Evolutionary conservation across 2,113 vertebrate species (phyloP), one percentile per base, ranked within the genome.

Genomic region (Lycocorax pyrrhopterus): DNA sequence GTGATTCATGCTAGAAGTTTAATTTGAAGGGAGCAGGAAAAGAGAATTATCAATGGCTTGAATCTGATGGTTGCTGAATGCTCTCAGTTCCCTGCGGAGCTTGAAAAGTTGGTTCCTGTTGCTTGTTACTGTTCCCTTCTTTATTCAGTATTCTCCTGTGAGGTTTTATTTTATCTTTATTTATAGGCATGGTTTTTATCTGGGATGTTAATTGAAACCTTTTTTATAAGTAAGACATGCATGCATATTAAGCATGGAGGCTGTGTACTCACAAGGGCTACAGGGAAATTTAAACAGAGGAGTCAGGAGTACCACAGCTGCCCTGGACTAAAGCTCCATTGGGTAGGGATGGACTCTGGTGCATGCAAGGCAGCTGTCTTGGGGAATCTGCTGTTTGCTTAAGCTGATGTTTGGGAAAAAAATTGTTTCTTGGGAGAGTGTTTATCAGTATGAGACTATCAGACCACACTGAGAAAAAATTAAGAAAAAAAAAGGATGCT

Each of bases 401-500:
- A 37, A 59, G 67, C 6, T n/a, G 27, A 44, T 47, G 80, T 71
- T 53, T 44, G 25, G 53, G 30, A 23, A 58, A 72, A 63, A 20
- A 29, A 0, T 6, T 26, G 4, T 55, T 76, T 69, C 7, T 82
- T 73, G n/a, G 14, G 12, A 64, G 5, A 26, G 26, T 10, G 13
- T 75, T 51, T 41, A 49, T 78, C 13, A 32, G 20, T 23, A 20
- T 56, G 8, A 81, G n/a, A 79, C 12, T 58, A 66, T 69, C 2
- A 3, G 33, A 39, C 12, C 25, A 13, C 20, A 26, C 9, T 1
- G 10, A 81, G 30, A 20, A 63, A 87, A 84, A 78, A 53, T 8
- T 18, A 6, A 35, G 7, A 4, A 8, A 19, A n/a, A 74, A 66
- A 27, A 30, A 23, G 8, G 1, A 46, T 1, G 0, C 1, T 29